Base-by-base conservation (phyloP, 2,113 vertebrate species). In the Toxostoma redivivum region DNA sequence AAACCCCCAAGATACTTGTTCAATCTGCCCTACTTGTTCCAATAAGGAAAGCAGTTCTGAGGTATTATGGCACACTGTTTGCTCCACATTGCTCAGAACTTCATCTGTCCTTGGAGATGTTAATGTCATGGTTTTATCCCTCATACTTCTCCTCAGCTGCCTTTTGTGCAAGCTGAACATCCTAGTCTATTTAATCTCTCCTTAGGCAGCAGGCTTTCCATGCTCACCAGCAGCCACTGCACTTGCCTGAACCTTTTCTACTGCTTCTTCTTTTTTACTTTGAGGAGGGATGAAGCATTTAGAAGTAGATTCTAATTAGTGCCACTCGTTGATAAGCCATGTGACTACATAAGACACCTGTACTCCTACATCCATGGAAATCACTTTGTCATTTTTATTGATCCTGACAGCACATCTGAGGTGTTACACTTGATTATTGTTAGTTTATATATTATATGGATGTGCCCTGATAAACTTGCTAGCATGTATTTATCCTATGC, bases 361-460 rank as follows among this genome's bases (percentile, higher is more conserved):
- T 69, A 56, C 10, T 80, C 28, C 40, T 58, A 23, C 0, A 0
- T 54, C 54, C 0, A 0, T 14, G 45, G 57, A 65, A 88, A 31
- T n/a, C 33, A 10, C 40, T 40, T 62, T 44, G 28, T 27, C 24
- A 7, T 60, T 47, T 56, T 24, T 40, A 11, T 3, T n/a, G 23
- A 25, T 54, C 73, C 22, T 77, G 31, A 40, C 0, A 5, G 54
- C 2, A 0, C 17, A 44, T 64, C 76, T 57, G 71, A 77, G 58
- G 28, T 22, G 62, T 60, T 51, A 48, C 23, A 10, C 22, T 31
- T 40, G n/a, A 9, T 74, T 73, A 2, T 8, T 74, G 33, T 23
- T 54, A 40, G 10, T 72, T 94, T 40, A 30, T 35, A 1, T 50
- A 24, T 64, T 76, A 9, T 10, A 38, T 7, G 15, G 38, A 70